A percentile compares a stretch with the other conserved stretches of the same genome.
Evolutionary conservation across 2,797 vertebrate genomes (phyloP).

Genomic region (Bradypus variegatus): DNA sequence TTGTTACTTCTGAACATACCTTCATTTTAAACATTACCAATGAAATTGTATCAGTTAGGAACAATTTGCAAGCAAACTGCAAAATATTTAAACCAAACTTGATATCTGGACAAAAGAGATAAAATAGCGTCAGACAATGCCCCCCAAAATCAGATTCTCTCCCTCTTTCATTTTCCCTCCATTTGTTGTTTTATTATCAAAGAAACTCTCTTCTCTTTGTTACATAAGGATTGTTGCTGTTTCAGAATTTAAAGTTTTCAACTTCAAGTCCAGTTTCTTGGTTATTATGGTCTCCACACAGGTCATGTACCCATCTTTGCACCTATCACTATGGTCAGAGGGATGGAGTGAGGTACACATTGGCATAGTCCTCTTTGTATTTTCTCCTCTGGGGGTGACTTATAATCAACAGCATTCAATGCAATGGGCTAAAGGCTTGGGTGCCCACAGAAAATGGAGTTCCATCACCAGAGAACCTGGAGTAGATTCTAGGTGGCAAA

Average conservation of each 20-base stretch:
- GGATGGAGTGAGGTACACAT: background rate
- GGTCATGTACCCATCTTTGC: background rate
- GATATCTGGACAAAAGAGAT: background rate
- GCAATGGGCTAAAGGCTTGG: background rate
- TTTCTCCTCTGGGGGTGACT: background rate
- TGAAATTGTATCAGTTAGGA: background rate
- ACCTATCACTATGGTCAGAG: background rate
- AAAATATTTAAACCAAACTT: background rate
- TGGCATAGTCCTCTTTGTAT: background rate
- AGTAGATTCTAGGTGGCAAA: background rate
- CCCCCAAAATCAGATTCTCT: background rate
- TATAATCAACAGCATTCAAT: background rate
- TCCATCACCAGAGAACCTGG: too few relatives aligned
- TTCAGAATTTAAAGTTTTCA: background rate
- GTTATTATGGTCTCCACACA: background rate
- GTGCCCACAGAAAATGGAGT: background rate
- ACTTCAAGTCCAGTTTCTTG: background rate
- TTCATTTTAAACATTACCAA: background rate
- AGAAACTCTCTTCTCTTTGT: background rate
- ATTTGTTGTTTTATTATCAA: background rate
- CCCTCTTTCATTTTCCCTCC: too few relatives aligned
- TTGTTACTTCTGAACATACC: background rate
- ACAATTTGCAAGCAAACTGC: background rate
- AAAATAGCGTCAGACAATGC: background rate
- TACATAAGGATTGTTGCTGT: background rate